Conservation (phyloP, 2,888 invertebrate genomes). For the Nomada hirtipes region DNA sequence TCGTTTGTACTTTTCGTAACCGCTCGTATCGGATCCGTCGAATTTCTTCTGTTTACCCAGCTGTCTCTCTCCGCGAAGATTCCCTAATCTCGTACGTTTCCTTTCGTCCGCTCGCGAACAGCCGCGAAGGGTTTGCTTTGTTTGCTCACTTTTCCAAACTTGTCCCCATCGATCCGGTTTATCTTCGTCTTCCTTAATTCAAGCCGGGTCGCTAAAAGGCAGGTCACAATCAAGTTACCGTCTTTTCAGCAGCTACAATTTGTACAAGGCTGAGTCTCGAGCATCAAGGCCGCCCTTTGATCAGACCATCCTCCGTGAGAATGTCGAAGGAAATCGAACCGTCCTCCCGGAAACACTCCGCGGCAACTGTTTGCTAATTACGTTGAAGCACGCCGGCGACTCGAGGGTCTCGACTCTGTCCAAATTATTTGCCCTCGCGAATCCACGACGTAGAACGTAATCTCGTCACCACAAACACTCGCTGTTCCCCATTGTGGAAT, state of each 20-base stretch:
- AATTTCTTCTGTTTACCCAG: neutral
- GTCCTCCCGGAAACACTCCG: constrained; percentile 36
- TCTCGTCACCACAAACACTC: constrained; percentile 5
- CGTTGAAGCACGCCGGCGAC: constrained; percentile 11
- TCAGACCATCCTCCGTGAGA: constrained; percentile 34
- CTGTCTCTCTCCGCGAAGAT: neutral
- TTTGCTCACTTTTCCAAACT: neutral
- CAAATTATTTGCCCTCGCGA: constrained; percentile 20
- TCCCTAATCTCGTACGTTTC: neutral
- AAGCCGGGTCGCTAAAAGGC: neutral
- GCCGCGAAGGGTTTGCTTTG: neutral
- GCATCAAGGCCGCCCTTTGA: constrained; percentile 35
- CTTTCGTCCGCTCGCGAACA: too few relatives aligned
- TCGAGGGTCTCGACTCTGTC: constrained; percentile 17
- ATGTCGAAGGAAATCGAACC: constrained; percentile 52
- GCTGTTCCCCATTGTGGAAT: constrained; percentile 19
- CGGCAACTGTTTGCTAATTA: constrained; percentile 59
- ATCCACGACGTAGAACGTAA: neutral
- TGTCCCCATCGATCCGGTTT: constrained; percentile 42
- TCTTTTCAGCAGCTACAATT: constrained; percentile 39
- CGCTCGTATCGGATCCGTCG: constrained; percentile 2
- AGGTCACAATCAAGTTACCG: constrained; percentile 4
- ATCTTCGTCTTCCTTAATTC: neutral
- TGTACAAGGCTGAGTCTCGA: constrained; percentile 13
- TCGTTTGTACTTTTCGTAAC: neutral